Evolutionary conservation across 2,113 vertebrate species (phyloP), one percentile per base, ranked within the genome.

Genomic region (Pterophyllum scalare): DNA sequence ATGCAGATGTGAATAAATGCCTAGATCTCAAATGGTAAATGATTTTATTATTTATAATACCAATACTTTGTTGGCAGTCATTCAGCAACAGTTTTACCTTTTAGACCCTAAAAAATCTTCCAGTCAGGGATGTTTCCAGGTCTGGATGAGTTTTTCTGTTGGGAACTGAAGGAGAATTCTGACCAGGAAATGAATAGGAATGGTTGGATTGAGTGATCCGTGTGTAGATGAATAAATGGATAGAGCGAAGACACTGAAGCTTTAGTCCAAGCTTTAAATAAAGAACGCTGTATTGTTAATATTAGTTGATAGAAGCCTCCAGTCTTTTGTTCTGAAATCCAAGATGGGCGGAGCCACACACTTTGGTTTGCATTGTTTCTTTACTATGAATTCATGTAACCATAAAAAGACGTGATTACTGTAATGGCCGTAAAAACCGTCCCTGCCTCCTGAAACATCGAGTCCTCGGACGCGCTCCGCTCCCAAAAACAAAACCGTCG

Each of bases 361-460:
- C 70, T 3, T 20, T n/a, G 15, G 1, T 59, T 38, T 1, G 14
- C 10, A 15, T 22, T 3, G 3, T 28, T 14, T 43, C 6, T 12
- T 17, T 52, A 8, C 52, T 22, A 0, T 0, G 0, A 70, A 4
- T 7, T 15, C 43, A 26, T 28, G 26, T 24, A 40, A 7, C 3
- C 14, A 7, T 19, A 43, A 6, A 1, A 49, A 19, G 8, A 1
- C 20, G 9, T 43, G 3, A 52, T 72, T 70, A 19, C 75, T 59
- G 61, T 17, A 78, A 57, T 14, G 33, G 17, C n/a, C 40, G 28
- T 46, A 54, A n/a, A 31, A 74, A 22, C 40, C 40, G 1, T 1
- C 49, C 49, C 49, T 6, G 15, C 26, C 22, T 26, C 11, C 6
- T 54, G 19, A 22, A 6, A 13, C 62, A 20, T 78, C 22, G 31